Base-by-base conservation (phyloP, 2,797 vertebrate genomes). In the Coilia nasus region DNA sequence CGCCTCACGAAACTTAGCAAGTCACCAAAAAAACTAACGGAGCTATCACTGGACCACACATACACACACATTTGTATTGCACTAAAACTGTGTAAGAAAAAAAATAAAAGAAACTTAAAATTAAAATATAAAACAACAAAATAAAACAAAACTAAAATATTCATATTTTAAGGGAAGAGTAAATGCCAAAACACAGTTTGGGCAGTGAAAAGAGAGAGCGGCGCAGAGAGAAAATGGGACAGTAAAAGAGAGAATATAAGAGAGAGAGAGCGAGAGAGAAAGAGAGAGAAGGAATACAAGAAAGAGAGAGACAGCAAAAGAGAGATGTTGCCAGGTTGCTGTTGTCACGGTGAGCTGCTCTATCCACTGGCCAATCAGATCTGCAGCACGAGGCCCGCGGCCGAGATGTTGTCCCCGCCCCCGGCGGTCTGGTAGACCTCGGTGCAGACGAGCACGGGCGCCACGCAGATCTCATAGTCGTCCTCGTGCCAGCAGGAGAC, bases 341-440 rank as follows among this genome's bases (percentile, higher is more conserved):
- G 35, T 78, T 17, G 31, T 44, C 35, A 78, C 19, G 19, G 17
- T 17, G 19, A 78, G 17, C 71, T 19, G 17, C 71, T 41, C 67
- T 71, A 3, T 56, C 14, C 17, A 71, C 35, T 41, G 35, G 5
- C 35, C 35, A 41, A 41, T 90, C 82, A 97, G 86, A 97, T 97
- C 91, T 97, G 96, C 85, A 97, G 91, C 83, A 97, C 96, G 84
- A 97, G 93, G 21, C 96, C 96, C 21, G 96, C 96, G 6, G 96
- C 96, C 3, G 96, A 97, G 90, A 97, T 92, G 91, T 97, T 97
- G 90, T 97, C 96, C 41, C 96, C 96, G 82, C 96, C 96, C 1
- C 96, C 96, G 2, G 96, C 96, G 1, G 96, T 97, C 85, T 97
- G 96, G 91, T 96, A 96, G 81, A 97, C 96, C 83, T 97, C 96